These are phyloP conservation scores for Papilio machaon DNA, from an alignment of 1,140 invertebrate genomes.

Conservation along the genomic window DNA sequence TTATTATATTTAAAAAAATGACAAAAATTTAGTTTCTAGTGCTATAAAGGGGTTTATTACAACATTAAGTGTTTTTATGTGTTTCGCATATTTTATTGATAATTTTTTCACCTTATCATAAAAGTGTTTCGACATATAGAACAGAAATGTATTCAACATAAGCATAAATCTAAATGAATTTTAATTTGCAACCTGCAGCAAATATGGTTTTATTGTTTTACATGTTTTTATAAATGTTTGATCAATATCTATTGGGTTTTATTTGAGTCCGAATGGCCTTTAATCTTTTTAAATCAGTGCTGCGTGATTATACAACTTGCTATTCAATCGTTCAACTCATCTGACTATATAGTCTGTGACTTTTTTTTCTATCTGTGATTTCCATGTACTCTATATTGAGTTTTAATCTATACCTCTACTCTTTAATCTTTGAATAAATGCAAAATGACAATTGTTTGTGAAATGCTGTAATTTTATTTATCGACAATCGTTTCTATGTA, in stretches of 20 bases:
- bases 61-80: not conserved
- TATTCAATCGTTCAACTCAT: no score
- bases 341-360: not conserved
- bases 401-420: not conserved
- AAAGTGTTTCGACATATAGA: not conserved
- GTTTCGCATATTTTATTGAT: not conserved
- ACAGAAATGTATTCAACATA: not conserved
- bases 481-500: not conserved
- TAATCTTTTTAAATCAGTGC: not conserved
- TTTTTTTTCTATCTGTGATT: not conserved
- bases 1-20: not conserved
- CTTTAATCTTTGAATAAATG: not conserved
- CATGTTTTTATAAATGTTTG: conserved; percentile 14
- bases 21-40: not conserved
- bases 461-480: not conserved
- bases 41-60: not conserved
- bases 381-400: no score
- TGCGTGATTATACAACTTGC: no score
- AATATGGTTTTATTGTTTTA: conserved; percentile 4
- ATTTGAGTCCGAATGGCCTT: not conserved
- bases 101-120: not conserved
- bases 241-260: not conserved
- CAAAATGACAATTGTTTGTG: not conserved
- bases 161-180: conserved; percentile 1
- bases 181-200: not conserved